Evolutionary conservation across 2,888 invertebrate genomes (phyloP).

Genomic region (Poecilobothrus nobilitatus): DNA sequence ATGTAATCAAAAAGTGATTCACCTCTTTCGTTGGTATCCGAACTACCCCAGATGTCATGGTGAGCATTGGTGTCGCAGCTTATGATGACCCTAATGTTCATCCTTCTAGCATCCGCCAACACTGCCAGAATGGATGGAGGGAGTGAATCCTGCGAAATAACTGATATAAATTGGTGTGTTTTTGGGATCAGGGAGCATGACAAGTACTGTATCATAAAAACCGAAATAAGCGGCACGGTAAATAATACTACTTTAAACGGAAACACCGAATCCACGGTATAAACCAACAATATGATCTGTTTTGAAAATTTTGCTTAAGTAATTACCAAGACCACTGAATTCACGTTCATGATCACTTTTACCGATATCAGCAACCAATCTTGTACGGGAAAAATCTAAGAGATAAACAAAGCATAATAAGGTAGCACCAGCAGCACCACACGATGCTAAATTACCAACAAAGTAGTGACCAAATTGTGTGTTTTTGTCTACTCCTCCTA

Average conservation of each 20-base stretch:
- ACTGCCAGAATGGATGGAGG: too few species aligned
- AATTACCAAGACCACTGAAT: conserved; percentile 83
- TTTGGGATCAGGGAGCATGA: conserved; percentile 87
- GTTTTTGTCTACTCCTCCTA: conserved; percentile 78
- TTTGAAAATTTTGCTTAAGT: conserved; percentile 76
- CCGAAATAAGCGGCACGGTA: conserved; percentile 95
- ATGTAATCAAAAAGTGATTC: too few species aligned
- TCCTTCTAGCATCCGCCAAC: too few species aligned
- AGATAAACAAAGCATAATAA: conserved; percentile 93
- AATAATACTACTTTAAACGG: conserved; percentile 79
- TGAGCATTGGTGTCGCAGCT: too few species aligned
- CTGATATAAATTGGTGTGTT: conserved; percentile 84
- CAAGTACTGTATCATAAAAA: conserved; percentile 91
- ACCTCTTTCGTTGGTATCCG: too few species aligned
- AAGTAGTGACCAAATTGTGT: conserved; percentile 84
- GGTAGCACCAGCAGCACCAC: conserved; percentile 90
- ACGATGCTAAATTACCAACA: conserved; percentile 80
- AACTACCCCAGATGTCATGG: too few species aligned
- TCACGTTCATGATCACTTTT: conserved; percentile 70
- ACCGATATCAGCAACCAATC: conserved; percentile 76
- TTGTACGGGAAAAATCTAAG: conserved; percentile 89
- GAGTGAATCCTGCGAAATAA: too few species aligned
- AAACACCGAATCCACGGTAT: conserved; percentile 90
- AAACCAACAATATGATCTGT: conserved; percentile 76
- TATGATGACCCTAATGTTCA: too few species aligned